Conservation (phyloP, 2,797 vertebrate genomes). For the Cyclopterus lumpus region DNA sequence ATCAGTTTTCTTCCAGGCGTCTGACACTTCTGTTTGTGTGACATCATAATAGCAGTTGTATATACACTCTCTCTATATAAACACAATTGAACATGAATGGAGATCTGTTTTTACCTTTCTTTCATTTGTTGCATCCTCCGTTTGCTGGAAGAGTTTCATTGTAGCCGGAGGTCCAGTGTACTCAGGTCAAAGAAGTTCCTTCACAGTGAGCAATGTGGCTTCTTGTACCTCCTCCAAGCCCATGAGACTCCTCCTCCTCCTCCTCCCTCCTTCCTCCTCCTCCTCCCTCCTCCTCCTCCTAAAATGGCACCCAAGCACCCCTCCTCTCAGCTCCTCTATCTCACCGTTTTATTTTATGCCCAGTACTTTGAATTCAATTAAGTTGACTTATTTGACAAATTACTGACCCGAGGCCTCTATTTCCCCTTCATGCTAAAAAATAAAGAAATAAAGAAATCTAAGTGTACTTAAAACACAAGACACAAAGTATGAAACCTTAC, state of each 20-base stretch:
- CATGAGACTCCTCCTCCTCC: slow-evolving; percentile 36
- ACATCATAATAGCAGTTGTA: not conserved
- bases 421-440: not conserved
- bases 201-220: not conserved
- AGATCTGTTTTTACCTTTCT: slow-evolving; percentile 74
- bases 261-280: not conserved
- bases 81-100: not conserved
- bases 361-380: not conserved
- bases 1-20: not conserved
- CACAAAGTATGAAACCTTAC: not conserved
- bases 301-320: not conserved
- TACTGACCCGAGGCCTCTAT: not conserved
- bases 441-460: not conserved
- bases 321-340: not conserved
- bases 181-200: not conserved
- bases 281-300: not conserved
- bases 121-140: slow-evolving; percentile 46
- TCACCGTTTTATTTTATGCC: not conserved
- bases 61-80: not conserved
- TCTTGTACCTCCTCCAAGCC: slow-evolving; percentile 21
- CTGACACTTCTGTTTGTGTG: not conserved
- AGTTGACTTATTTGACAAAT: no score
- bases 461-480: no score
- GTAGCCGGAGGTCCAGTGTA: slow-evolving; percentile 1
- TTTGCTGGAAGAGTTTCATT: slow-evolving; percentile 63